A percentile compares a stretch with the other conserved stretches of the same genome.
Conservation (phyloP, 2,113 vertebrate species). For the Salvator merianae region DNA sequence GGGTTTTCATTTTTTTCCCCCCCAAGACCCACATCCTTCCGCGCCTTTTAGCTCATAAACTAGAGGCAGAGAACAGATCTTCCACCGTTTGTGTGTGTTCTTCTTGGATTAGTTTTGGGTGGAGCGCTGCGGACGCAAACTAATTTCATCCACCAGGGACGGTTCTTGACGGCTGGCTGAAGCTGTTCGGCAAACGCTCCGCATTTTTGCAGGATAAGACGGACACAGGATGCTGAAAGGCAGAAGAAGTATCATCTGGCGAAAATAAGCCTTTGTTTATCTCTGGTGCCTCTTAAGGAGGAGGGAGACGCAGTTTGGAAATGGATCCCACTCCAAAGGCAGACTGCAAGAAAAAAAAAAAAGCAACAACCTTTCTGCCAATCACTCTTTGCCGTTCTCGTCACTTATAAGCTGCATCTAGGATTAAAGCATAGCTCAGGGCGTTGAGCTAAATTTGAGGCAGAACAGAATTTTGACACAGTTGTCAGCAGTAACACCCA, state of each 20-base stretch:
- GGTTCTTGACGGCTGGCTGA: not conserved
- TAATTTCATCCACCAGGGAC: not conserved
- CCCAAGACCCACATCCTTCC: too few relatives aligned
- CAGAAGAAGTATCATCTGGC: not conserved
- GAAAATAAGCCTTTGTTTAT: not conserved
- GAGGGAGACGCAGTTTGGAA: not conserved
- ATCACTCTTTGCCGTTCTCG: conserved; percentile 11
- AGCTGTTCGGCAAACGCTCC: not conserved
- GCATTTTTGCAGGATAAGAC: not conserved
- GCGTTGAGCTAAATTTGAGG: not conserved
- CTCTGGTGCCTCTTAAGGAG: not conserved
- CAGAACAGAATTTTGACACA: conserved; percentile 4
- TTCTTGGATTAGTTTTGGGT: not conserved
- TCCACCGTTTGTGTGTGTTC: not conserved
- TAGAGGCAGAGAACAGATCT: not conserved
- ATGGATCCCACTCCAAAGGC: not conserved
- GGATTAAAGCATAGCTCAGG: not conserved
- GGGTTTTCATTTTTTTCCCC: too few relatives aligned
- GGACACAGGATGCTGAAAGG: not conserved
- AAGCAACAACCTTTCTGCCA: conserved; percentile 33
- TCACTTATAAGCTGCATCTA: not conserved
- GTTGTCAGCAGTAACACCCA: not conserved
- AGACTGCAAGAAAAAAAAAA: not conserved
- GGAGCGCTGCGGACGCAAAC: not conserved
- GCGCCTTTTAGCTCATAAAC: not conserved